Evolutionary conservation across 2,888 invertebrate genomes (phyloP), one percentile per base, ranked within the genome.

Genomic region (Aleiodes leptofemur): DNA sequence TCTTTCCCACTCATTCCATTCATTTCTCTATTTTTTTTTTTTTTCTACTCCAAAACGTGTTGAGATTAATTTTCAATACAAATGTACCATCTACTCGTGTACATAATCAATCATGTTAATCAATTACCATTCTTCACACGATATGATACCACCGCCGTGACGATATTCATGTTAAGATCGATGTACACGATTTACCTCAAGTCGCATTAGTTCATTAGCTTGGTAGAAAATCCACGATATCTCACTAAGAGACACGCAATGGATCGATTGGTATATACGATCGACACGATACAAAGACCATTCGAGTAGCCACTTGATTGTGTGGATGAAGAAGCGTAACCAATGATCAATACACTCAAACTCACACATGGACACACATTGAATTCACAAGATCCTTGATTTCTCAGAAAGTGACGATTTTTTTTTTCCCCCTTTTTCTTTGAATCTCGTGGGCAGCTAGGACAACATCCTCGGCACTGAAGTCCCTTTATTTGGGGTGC

Each of bases 401-500:
- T 16, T 16, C 55, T 55, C 0, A 7, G 31, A 59, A 34, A 11
- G 23, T 59, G 23, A 59, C 9, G 11, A 38, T 43, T 34, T 38
- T 38, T n/a, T 8, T 38, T 38, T 34, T n/a, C 4, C 9, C 23
- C 34, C 6, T 34, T 34, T 61, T 71, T 66, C n/a, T 61, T 43
- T 43, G 76, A 78, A 79, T 77, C 64, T 78, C 76, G 80, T 80
- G 80, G 80, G 80, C 79, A 78, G 74, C 75, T 77, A 80, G 79
- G 78, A 79, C 79, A 78, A 76, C 76, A 78, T 79, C 78, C 78
- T 78, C 71, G 56, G 55, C 53, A 53, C 53, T 81, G 75, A 78
- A 77, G 79, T 68, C 75, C 80, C 77, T 78, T 82, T 43, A 43
- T 81, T 82, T 81, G 83, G 82, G 84, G 85, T 84, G 78, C 86